Percentiles rank a stretch among this genome's conserved stretches.
Conservation (phyloP, 2,797 vertebrate genomes). For the Tragopan temminckii region DNA sequence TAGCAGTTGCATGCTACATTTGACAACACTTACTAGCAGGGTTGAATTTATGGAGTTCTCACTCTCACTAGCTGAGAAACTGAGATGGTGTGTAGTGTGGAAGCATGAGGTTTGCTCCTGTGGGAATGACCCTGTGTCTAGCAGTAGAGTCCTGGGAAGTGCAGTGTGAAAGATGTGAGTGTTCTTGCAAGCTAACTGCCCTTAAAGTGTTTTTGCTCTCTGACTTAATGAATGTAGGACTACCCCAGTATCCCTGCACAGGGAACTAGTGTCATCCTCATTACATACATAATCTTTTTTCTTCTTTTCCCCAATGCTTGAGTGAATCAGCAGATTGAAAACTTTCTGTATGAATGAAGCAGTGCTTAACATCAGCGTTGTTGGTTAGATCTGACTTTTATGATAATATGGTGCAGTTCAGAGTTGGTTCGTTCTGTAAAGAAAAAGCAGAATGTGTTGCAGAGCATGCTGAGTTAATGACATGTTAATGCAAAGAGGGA, state of each 20-base stretch:
- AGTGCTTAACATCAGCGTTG: neutral
- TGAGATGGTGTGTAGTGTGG: neutral
- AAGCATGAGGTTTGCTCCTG: neutral
- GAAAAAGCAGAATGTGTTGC: neutral
- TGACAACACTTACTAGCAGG: neutral
- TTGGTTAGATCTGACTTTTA: neutral
- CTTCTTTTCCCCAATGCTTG: accelerated
- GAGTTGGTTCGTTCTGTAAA: neutral
- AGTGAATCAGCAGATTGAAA: neutral
- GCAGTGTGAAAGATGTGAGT: neutral
- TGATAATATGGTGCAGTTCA: neutral
- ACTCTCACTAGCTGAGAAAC: neutral
- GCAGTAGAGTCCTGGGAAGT: neutral
- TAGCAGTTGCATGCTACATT: neutral
- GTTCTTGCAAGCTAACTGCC: neutral
- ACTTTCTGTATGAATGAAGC: neutral
- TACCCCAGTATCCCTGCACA: neutral
- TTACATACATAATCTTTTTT: neutral
- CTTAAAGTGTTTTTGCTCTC: neutral
- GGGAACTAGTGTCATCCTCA: neutral
- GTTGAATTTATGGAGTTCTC: neutral
- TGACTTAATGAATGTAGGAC: accelerated
- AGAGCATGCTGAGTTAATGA: neutral
- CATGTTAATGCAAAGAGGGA: neutral
- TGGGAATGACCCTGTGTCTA: neutral